These are phyloP conservation scores for Drosophila bifasciata DNA, from an alignment of 1,140 invertebrate species.

Conservation along the genomic window DNA sequence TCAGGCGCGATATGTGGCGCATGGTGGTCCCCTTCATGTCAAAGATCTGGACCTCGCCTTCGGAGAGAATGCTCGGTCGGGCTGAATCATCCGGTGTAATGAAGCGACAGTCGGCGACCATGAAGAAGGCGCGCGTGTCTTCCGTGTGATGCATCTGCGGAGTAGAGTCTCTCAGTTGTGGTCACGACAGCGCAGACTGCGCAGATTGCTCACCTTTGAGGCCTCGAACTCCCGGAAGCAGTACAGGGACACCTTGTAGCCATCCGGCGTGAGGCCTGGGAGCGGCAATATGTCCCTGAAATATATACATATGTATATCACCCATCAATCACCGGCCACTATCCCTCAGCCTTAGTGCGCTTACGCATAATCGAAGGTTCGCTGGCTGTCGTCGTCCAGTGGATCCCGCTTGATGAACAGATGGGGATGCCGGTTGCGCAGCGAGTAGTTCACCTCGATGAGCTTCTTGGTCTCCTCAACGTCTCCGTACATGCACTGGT, in stretches of 20 bases:
- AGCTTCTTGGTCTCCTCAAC: constrained; percentile 87
- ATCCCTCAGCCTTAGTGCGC: constrained; percentile 11
- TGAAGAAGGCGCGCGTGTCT: constrained; percentile 88
- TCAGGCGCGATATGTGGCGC: constrained; percentile 87
- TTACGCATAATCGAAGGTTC: constrained; percentile 79
- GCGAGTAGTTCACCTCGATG: constrained; percentile 88
- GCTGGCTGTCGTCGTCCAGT: constrained; percentile 64
- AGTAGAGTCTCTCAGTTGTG: background rate
- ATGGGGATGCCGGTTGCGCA: constrained; percentile 87
- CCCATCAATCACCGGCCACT: background rate
- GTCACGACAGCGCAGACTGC: too few relatives aligned
- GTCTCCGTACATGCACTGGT: constrained; percentile 85
- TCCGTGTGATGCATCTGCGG: constrained; percentile 87
- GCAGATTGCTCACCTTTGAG: constrained; percentile 76
- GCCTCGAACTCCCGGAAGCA: constrained; percentile 87
- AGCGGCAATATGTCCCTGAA: constrained; percentile 87
- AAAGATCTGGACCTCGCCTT: constrained; percentile 89
- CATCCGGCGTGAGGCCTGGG: constrained; percentile 86
- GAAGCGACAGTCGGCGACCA: constrained; percentile 88
- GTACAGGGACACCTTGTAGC: constrained; percentile 86
- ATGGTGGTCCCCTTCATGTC: constrained; percentile 87
- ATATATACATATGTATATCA: background rate
- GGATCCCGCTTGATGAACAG: constrained; percentile 88
- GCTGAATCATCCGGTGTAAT: constrained; percentile 85
- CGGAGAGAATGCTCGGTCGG: constrained; percentile 55